Percentiles rank a stretch among this genome's conserved stretches.
These are phyloP conservation scores for Gopherus evgoodei DNA, from an alignment of 2,113 vertebrate species.

Conservation along the genomic window DNA sequence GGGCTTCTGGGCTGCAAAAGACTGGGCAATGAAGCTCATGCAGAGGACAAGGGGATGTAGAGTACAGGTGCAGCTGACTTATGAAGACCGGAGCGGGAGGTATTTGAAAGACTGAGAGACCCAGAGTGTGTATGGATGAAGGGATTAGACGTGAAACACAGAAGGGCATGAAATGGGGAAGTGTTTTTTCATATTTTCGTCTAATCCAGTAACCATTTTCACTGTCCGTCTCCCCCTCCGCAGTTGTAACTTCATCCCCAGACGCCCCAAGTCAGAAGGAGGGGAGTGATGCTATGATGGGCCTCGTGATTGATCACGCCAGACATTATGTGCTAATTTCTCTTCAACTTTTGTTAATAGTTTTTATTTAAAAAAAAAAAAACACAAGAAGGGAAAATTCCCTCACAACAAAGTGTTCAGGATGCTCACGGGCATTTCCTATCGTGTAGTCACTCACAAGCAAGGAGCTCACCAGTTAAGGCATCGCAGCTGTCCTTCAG, in stretches of 20 bases:
- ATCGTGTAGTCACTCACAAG: slow-evolving; percentile 42
- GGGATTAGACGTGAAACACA: slow-evolving; percentile 16
- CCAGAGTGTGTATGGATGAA: background rate
- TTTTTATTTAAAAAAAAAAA: slow-evolving; percentile 5
- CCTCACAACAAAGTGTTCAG: slow-evolving; percentile 19
- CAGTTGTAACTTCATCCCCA: background rate
- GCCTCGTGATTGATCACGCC: background rate
- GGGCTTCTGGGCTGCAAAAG: background rate
- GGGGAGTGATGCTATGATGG: background rate
- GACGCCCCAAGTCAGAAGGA: background rate
- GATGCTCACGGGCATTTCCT: slow-evolving; percentile 33
- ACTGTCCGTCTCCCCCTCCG: background rate
- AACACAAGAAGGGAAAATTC: slow-evolving; percentile 47
- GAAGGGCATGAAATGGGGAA: slow-evolving; percentile 1
- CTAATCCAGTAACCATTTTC: background rate
- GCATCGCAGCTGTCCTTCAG: slow-evolving; percentile 42
- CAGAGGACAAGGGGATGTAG: background rate
- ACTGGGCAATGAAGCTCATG: background rate
- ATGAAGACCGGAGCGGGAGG: background rate
- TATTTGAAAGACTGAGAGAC: background rate
- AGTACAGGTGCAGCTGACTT: background rate
- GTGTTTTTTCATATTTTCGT: background rate
- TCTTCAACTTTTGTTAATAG: slow-evolving; percentile 50
- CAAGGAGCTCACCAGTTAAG: slow-evolving; percentile 48
- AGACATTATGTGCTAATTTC: slow-evolving; percentile 34